phyloP scores from a whole-genome alignment of 2,888 invertebrate genomes.

The Corbicula japonica region DNA sequence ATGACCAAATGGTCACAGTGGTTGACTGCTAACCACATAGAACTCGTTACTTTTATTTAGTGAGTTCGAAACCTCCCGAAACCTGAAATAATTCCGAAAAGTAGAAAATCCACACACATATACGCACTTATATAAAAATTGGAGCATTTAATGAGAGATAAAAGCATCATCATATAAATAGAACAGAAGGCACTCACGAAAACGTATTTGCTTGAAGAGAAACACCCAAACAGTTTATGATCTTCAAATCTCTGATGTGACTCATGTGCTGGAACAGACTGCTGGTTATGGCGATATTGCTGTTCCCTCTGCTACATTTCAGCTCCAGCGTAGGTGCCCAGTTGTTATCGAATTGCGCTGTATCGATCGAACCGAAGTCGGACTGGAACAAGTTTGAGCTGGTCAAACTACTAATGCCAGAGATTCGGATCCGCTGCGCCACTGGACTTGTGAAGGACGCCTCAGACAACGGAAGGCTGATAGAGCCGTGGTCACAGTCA shows the following conservation, averaged over 20 bases:
- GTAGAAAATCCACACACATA: not conserved
- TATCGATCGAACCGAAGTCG: slow-evolving; percentile 40
- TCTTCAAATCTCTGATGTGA: slow-evolving; percentile 60
- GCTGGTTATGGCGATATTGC: slow-evolving; percentile 37
- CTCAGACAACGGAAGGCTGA: slow-evolving; percentile 55
- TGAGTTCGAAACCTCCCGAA: too few species aligned
- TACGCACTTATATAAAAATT: not conserved
- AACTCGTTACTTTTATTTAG: too few species aligned
- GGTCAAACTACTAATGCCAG: slow-evolving; percentile 44
- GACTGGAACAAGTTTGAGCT: slow-evolving; percentile 49
- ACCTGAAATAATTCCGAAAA: too few species aligned
- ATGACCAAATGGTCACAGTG: too few species aligned
- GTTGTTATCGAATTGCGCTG: slow-evolving; percentile 54
- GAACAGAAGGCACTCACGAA: slow-evolving; percentile 22
- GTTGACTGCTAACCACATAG: too few species aligned
- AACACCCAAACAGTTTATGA: slow-evolving; percentile 55
- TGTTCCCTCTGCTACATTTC: slow-evolving; percentile 43
- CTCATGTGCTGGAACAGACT: slow-evolving; percentile 44
- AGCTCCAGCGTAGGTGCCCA: slow-evolving; percentile 64
- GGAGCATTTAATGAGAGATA: not conserved
- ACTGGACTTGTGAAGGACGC: slow-evolving; percentile 53
- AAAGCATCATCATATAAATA: too few species aligned
- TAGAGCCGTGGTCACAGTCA: slow-evolving; percentile 56
- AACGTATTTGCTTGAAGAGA: slow-evolving; percentile 50
- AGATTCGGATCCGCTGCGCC: slow-evolving; percentile 61